Conservation (phyloP, 2,888 invertebrate species). For the Caenorhabditis angaria region DNA sequence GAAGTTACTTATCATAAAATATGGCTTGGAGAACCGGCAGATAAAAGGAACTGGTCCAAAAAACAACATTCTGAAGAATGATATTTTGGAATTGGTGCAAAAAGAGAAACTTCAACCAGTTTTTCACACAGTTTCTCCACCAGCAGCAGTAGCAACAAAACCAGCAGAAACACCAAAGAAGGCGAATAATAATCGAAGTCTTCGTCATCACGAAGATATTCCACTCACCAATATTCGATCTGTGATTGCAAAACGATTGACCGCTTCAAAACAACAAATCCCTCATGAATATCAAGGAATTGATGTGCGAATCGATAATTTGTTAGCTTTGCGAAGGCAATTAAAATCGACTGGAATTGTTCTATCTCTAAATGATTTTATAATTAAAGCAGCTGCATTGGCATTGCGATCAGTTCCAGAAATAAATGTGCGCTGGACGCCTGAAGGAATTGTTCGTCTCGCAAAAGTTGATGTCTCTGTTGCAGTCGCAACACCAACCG, state of each 20-base stretch:
- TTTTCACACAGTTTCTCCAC: conserved; percentile 15
- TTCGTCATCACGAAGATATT: conserved; percentile 74
- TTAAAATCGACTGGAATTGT: conserved; percentile 68
- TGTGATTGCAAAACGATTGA: conserved; percentile 79
- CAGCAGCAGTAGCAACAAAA: conserved; percentile 15
- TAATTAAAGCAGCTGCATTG: conserved; percentile 79
- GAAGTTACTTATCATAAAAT: conserved; percentile 77
- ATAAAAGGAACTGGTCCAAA: conserved; percentile 77
- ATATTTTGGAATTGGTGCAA: conserved; percentile 58
- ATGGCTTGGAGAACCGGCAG: conserved; percentile 75
- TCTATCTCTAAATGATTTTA: conserved; percentile 79
- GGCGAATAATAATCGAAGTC: conserved; percentile 35
- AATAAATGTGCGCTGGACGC: conserved; percentile 48
- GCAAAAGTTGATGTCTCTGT: conserved; percentile 87
- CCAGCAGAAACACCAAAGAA: conserved; percentile 4
- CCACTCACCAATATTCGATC: conserved; percentile 78
- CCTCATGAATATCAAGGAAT: conserved; percentile 80
- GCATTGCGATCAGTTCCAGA: conserved; percentile 74
- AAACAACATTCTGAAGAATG: conserved; percentile 77
- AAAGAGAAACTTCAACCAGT: conserved; percentile 53
- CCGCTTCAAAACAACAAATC: conserved; percentile 79
- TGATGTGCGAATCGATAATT: conserved; percentile 76
- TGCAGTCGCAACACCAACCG: conserved; percentile 91
- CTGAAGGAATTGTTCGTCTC: conserved; percentile 31
- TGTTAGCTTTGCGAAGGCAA: conserved; percentile 76